phyloP scores from a whole-genome alignment of 2,888 invertebrate species.

The Nemapogon koenigi region DNA sequence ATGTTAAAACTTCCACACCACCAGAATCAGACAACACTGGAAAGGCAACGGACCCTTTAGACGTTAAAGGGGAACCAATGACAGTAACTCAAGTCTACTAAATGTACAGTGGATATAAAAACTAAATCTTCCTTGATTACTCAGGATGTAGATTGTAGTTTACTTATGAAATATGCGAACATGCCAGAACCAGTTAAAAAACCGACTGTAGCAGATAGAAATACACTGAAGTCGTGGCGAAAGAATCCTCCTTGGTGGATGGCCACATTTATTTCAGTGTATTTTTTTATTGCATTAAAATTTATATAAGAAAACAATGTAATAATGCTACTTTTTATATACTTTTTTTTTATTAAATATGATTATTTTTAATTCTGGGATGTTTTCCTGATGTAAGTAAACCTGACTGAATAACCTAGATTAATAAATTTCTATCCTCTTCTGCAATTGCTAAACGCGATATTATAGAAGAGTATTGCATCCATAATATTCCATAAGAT shows the following conservation, averaged over 20 bases:
- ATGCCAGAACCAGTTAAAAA: constrained; percentile 32
- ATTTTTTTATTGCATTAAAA: constrained; percentile 2
- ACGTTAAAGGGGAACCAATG: constrained; percentile 30
- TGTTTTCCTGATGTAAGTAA: too few relatives aligned
- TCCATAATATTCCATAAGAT: too few relatives aligned
- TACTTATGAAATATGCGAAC: constrained; percentile 35
- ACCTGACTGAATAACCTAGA: too few relatives aligned
- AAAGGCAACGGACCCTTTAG: constrained; percentile 33
- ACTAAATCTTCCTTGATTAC: constrained; percentile 28
- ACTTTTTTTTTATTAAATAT: not conserved
- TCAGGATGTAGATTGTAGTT: constrained; percentile 35
- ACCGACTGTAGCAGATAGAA: constrained; percentile 27
- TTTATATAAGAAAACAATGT: not conserved
- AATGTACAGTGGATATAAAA: constrained; percentile 40
- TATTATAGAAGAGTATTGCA: too few relatives aligned
- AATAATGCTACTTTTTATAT: not conserved
- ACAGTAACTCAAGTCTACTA: constrained; percentile 26
- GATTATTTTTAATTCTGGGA: too few relatives aligned
- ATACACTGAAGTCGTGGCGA: constrained; percentile 38
- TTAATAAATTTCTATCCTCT: too few relatives aligned
- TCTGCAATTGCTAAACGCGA: too few relatives aligned
- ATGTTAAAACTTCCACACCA: too few relatives aligned
- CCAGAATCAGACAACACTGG: too few relatives aligned
- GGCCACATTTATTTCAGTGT: constrained; percentile 43
- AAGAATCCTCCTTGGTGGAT: constrained; percentile 53